Base-by-base conservation (phyloP, 2,888 invertebrate species). In the Halictus quadricinctus region DNA sequence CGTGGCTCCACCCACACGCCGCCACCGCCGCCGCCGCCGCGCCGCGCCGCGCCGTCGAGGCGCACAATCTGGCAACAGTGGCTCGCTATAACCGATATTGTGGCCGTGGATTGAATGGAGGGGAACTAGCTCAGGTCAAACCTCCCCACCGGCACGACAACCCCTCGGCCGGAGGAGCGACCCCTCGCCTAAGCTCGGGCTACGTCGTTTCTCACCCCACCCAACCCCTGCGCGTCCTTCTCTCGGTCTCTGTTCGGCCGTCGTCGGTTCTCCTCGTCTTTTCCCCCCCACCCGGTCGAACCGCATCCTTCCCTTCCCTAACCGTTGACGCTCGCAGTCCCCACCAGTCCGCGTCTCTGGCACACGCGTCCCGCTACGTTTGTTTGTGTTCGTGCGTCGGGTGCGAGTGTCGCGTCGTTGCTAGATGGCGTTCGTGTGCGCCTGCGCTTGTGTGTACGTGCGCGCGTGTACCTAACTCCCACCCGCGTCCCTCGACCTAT, bases 71-170 rank as follows among this genome's bases (percentile, higher is more conserved):
- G 93, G 93, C 93, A 93, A 93, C 93, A 93, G 93, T 93, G 93
- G 93, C 92, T 91, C 92, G 93, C 93, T 94, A 94, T 93, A 94
- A 94, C 94, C 94, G 93, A 94, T 94, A 93, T 93, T 92, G 92
- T 93, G 94, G 93, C 94, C 93, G 92, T 93, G 93, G 93, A 94
- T 94, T 93, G 94, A 94, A 94, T 93, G 94, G 94, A 94, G 94
- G 94, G 94, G 94, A 94, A 94, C 94, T 94, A 93, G 94, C 94
- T 93, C 94, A 93, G 94, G 93, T 94, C 94, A 94, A 94, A 93
- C 93, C 92, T 92, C 93, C 93, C 93, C 92, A 88, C 91, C 88
- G 85, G 83, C 86, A 82, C 87, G 91, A 84, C 90, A 91, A 90
- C 90, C 90, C 90, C 88, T 87, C 89, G 89, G 84, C 80, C 88